phyloP scores from a whole-genome alignment of 2,888 invertebrate species.

The Pterostichus madidus region DNA sequence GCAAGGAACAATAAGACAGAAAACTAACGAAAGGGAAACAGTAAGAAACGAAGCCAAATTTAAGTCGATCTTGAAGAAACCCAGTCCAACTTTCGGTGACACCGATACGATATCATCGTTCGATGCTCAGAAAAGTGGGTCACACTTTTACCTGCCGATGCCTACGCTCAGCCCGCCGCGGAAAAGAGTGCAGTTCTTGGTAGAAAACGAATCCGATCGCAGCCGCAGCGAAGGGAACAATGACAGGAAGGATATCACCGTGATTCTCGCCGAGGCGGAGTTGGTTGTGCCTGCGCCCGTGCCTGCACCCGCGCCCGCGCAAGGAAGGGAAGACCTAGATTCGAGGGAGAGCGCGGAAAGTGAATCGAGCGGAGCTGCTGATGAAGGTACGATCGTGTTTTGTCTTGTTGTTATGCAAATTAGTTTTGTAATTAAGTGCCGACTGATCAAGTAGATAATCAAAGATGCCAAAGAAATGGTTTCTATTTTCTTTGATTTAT shows the following conservation, averaged over 20 bases:
- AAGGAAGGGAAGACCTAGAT: constrained; percentile 39
- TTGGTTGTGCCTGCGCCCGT: background rate
- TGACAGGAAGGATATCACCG: constrained; percentile 65
- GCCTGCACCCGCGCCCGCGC: background rate
- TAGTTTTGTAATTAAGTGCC: constrained; percentile 11
- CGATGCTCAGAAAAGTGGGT: constrained; percentile 74
- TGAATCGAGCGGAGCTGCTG: constrained; percentile 1
- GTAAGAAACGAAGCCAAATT: constrained; percentile 71
- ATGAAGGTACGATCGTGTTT: constrained; percentile 43
- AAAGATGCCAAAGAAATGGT: background rate
- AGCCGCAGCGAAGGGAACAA: constrained; percentile 59
- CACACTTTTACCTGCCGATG: constrained; percentile 84
- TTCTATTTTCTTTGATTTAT: constrained; percentile 20
- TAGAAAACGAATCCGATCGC: constrained; percentile 79
- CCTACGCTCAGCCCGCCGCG: constrained; percentile 77
- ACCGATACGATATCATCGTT: constrained; percentile 71
- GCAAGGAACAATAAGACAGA: constrained; percentile 31
- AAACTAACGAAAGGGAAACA: constrained; percentile 71
- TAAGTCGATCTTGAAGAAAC: constrained; percentile 81
- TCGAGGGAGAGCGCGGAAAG: constrained; percentile 42
- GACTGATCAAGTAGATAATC: constrained; percentile 2
- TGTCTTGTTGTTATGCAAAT: constrained; percentile 12
- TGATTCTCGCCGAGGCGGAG: constrained; percentile 25
- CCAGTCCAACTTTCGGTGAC: constrained; percentile 75
- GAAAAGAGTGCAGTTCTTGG: constrained; percentile 86